Evolutionary conservation across 2,113 vertebrate species (phyloP).

Genomic region (Petrocephalus zakoni): DNA sequence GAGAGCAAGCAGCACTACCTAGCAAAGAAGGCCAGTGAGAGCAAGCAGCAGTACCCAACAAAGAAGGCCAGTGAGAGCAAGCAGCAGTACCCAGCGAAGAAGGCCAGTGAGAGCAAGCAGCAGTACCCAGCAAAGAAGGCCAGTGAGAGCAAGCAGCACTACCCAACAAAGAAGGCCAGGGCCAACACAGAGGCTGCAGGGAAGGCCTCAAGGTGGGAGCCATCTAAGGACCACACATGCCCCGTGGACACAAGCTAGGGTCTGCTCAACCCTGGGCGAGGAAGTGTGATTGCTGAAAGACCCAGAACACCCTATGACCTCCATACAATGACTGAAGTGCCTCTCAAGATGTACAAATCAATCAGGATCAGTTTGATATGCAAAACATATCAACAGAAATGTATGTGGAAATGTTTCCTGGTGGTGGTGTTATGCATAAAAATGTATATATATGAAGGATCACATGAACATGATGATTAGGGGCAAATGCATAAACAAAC

Average conservation of each 20-base stretch:
- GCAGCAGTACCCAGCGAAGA: not conserved
- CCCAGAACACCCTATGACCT: not conserved
- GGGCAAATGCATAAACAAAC: not conserved
- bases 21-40: not conserved
- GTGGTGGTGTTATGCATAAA: not conserved
- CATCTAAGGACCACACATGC: not conserved
- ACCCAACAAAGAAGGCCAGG: too few species aligned
- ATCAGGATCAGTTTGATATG: not conserved
- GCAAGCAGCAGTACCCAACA: not conserved
- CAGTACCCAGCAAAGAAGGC: too few species aligned
- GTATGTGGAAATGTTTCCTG: not conserved
- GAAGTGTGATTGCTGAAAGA: not conserved
- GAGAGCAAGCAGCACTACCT: too few species aligned
- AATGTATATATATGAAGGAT: not conserved
- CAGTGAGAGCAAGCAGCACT: too few species aligned
- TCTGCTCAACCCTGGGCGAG: not conserved
- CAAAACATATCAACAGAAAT: not conserved
- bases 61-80: not conserved
- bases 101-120: too few species aligned
- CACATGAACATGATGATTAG: not conserved
- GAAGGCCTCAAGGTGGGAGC: constrained; percentile 1
- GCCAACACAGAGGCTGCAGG: not conserved
- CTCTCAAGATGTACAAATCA: not conserved
- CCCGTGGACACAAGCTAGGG: not conserved
- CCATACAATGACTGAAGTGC: not conserved